Conservation (phyloP, 2,797 vertebrate species). For the Poecilia gillii region DNA sequence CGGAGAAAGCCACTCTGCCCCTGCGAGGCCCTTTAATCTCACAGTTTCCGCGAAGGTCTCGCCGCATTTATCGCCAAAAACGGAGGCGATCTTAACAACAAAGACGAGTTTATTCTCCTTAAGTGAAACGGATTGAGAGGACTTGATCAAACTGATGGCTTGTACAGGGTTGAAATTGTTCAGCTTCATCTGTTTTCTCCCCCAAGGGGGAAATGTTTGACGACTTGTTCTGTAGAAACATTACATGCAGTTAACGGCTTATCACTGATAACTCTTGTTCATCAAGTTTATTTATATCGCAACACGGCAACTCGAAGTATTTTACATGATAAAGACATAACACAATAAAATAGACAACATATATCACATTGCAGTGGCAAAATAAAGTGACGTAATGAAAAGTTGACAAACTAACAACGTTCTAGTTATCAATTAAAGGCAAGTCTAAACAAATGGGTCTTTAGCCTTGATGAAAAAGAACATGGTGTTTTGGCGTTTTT, state of each 20-base stretch:
- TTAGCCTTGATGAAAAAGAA: no score
- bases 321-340: no score
- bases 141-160: constrained; percentile 45
- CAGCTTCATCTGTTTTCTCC: constrained; percentile 19
- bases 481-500: no score
- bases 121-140: constrained; percentile 2
- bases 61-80: constrained; percentile 32
- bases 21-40: constrained; percentile 52
- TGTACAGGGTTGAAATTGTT: constrained; percentile 37
- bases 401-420: background rate
- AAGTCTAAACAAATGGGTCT: no score
- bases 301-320: background rate
- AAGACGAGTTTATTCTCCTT: constrained; percentile 34
- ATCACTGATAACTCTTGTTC: background rate
- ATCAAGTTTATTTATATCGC: background rate
- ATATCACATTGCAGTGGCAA: no score
- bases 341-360: no score
- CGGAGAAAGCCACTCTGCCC: constrained; percentile 18
- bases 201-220: background rate
- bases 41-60: constrained; percentile 46
- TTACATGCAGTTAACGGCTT: background rate
- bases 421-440: background rate
- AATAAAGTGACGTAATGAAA: no score
- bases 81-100: constrained; percentile 36
- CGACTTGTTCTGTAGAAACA: background rate